phyloP scores from a whole-genome alignment of 2,797 vertebrate genomes.

The Pangasius macronema region DNA sequence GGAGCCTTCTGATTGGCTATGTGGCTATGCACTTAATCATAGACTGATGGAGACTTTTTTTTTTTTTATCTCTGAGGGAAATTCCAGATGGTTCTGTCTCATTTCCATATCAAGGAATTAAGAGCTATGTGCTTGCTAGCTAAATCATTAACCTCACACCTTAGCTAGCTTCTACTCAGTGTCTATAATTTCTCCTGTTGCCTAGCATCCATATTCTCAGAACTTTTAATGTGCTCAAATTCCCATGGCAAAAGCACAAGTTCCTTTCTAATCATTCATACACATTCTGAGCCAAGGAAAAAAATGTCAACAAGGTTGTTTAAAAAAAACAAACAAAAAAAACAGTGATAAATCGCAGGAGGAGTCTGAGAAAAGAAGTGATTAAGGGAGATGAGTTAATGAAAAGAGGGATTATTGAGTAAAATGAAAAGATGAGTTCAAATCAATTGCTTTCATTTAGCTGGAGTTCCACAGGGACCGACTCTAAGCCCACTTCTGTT shows the following conservation, averaged over 20 bases:
- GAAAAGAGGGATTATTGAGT: slow-evolving; percentile 28
- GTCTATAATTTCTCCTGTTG: not conserved
- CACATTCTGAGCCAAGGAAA: not conserved
- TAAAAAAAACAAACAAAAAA: not conserved
- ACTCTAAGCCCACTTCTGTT: slow-evolving; percentile 34
- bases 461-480: slow-evolving; percentile 38
- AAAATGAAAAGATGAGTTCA: slow-evolving; percentile 10
- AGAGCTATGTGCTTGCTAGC: not conserved
- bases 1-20: not conserved
- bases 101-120: not conserved
- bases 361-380: not conserved
- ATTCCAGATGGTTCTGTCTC: not conserved
- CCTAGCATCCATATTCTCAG: not conserved
- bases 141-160: not conserved
- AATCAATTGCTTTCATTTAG: slow-evolving; percentile 68
- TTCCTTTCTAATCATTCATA: not conserved
- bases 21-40: not conserved
- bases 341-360: not conserved
- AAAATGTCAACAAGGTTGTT: not conserved
- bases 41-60: not conserved
- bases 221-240: not conserved
- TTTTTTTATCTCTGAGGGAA: not conserved
- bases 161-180: not conserved
- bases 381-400: slow-evolving; percentile 4
- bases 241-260: not conserved